Evolutionary conservation across 2,113 vertebrate species (phyloP).

Genomic region (Climacteris rufus): DNA sequence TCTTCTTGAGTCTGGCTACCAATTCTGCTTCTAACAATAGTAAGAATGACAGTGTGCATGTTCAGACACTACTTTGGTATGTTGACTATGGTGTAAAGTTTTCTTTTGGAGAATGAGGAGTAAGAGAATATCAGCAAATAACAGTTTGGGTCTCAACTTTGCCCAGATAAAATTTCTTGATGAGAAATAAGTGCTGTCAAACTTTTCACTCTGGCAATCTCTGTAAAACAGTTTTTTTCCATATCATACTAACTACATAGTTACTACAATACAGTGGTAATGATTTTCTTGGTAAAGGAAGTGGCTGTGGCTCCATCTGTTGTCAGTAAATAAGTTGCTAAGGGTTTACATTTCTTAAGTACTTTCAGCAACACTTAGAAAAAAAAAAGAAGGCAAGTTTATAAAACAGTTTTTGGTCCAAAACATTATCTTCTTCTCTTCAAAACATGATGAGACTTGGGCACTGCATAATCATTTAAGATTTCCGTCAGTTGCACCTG

Average conservation of each 20-base stretch:
- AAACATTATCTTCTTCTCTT: background rate
- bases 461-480: background rate
- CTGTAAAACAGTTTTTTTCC: background rate
- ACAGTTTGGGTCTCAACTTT: background rate
- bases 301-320: background rate
- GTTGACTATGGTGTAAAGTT: background rate
- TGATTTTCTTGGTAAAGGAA: slow-evolving; percentile 2
- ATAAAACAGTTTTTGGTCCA: background rate
- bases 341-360: background rate
- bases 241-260: background rate
- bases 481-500: background rate
- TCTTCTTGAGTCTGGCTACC: background rate
- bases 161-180: background rate
- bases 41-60: background rate
- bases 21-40: background rate
- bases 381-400: background rate
- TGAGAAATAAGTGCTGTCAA: background rate
- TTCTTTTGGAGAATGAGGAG: background rate
- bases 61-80: background rate
- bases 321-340: background rate
- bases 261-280: background rate
- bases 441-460: background rate
- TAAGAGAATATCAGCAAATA: background rate
- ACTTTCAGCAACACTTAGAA: background rate
- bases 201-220: background rate